phyloP scores from a whole-genome alignment of 2,888 invertebrate species.

The Sarcophaga subvicina region DNA sequence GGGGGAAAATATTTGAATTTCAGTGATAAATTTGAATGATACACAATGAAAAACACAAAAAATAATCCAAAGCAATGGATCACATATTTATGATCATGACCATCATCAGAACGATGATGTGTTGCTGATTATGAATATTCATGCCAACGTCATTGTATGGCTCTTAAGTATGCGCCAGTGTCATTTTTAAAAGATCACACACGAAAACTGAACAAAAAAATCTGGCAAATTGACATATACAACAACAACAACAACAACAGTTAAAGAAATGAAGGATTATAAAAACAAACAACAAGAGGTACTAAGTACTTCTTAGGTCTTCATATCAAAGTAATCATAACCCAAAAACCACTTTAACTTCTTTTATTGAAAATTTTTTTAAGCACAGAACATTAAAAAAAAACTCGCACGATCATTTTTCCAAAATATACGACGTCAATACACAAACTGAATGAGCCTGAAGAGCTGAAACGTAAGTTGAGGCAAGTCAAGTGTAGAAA shows the following conservation, averaged over 20 bases:
- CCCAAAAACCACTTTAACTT: not conserved
- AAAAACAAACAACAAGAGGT: not conserved
- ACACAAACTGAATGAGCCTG: conserved; percentile 19
- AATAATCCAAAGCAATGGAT: too few relatives aligned
- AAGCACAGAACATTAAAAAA: conserved; percentile 9
- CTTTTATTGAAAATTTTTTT: not conserved
- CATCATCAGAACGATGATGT: not conserved
- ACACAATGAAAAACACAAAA: not conserved
- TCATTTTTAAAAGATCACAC: conserved; percentile 61
- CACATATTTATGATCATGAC: too few relatives aligned
- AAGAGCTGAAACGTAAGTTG: not conserved
- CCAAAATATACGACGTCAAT: conserved; percentile 57
- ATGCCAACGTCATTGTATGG: conserved; percentile 67
- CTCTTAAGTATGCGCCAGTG: conserved; percentile 78
- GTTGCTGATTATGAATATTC: conserved; percentile 63
- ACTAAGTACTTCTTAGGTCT: not conserved
- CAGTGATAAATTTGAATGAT: conserved; percentile 26
- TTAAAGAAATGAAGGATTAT: conserved; percentile 1
- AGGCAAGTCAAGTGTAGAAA: conserved; percentile 39
- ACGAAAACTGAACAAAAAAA: conserved; percentile 46
- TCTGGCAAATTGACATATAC: conserved; percentile 16
- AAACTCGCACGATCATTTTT: conserved; percentile 78
- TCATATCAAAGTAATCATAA: conserved; percentile 16
- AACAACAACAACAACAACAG: not conserved
- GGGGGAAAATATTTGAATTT: not conserved